Evolutionary conservation across 2,888 invertebrate genomes (phyloP), one percentile per base, ranked within the genome.

Genomic region (Perdita meconis): DNA sequence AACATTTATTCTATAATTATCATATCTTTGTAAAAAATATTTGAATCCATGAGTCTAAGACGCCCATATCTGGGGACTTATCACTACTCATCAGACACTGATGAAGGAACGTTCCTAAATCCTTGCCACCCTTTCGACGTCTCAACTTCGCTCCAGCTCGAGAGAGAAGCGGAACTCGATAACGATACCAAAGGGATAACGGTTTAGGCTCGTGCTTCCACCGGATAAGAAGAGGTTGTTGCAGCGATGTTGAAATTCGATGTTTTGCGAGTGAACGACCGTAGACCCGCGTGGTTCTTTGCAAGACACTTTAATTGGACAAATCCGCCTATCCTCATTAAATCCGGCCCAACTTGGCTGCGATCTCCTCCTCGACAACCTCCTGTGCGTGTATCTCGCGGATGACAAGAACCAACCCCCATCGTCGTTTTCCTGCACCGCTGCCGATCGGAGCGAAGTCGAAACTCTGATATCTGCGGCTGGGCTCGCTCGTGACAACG

Each of bases 251-350:
- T 76, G 81, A 81, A 87, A 86, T 86, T 88, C 86, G 84, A 89
- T 89, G 89, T 90, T 90, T 89, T 90, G 89, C 84, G 89, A 88
- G 88, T 86, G 88, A 88, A 87, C 83, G 81, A 83, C 81, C 84
- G 85, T 81, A 85, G 84, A 77, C 56, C 79, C 50, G 86, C 87
- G 89, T 88, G 90, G 91, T 92, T 92, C 91, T 90, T 91, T 91
- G 90, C 92, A 91, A 92, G 92, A 92, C 92, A 92, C 92, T 92
- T 92, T 92, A 92, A 92, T 92, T 92, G 92, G 92, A 92, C 92
- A 92, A 92, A 92, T 92, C 92, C 92, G 91, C 92, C 92, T 92
- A 92, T 92, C 92, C 92, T 92, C 92, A 92, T 92, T 92, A 92
- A 92, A 92, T 91, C 92, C 88, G 74, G 74, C 78, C 82, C 84